phyloP scores from a whole-genome alignment of 2,888 invertebrate species.

The Coronaproctus castanopsis region DNA sequence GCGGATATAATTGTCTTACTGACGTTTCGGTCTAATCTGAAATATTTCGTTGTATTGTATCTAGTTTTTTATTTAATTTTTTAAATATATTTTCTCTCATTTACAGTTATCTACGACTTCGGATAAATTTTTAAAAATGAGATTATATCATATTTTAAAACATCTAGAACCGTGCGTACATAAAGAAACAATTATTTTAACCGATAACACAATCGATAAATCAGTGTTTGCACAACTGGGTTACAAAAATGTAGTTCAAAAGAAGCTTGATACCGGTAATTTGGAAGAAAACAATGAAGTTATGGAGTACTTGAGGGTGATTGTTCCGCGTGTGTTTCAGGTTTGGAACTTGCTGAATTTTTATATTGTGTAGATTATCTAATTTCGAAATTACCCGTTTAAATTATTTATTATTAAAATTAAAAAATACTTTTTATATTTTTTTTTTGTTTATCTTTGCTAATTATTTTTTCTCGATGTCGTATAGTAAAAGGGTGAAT shows the following conservation, averaged over 20 bases:
- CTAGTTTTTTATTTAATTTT: neutral
- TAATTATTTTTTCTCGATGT: too few species aligned
- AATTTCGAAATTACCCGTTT: too few species aligned
- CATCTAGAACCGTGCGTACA: slow-evolving; percentile 60
- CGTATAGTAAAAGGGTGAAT: too few species aligned
- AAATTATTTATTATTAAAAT: too few species aligned
- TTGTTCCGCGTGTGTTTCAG: slow-evolving; percentile 70
- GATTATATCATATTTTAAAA: slow-evolving; percentile 63
- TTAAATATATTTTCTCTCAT: neutral
- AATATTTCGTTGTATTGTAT: slow-evolving; percentile 1
- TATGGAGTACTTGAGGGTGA: slow-evolving; percentile 68
- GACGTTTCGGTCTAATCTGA: neutral
- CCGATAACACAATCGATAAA: slow-evolving; percentile 68
- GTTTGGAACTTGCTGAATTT: too few species aligned
- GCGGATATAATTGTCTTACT: neutral
- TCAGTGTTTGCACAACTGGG: slow-evolving; percentile 56
- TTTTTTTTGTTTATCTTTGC: too few species aligned
- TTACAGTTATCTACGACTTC: slow-evolving; percentile 32
- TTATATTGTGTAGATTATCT: too few species aligned
- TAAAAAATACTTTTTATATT: too few species aligned
- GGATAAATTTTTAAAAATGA: slow-evolving; percentile 56
- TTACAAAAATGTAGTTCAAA: slow-evolving; percentile 51
- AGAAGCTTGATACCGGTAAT: slow-evolving; percentile 29
- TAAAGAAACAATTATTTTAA: slow-evolving; percentile 51
- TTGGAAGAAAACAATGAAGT: slow-evolving; percentile 38